Evolutionary conservation across 2,797 vertebrate genomes (phyloP), one percentile per base, ranked within the genome.

Genomic region (Rhynchotus rufescens): DNA sequence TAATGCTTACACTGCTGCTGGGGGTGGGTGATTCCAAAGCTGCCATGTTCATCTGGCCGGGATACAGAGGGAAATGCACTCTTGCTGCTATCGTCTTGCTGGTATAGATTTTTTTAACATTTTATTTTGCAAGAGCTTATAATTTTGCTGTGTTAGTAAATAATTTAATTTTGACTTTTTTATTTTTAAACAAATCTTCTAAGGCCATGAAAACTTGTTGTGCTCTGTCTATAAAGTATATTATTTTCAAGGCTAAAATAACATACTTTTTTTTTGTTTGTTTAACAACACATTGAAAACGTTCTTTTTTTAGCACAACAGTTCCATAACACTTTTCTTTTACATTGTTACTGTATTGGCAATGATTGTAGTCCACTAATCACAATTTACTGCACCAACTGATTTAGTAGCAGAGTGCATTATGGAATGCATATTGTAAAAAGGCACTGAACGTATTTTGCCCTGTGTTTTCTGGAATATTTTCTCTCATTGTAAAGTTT

Each of bases 391-490:
- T 79, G 82, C 79, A 92, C 69, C 54, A 80, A 83, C 84, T 44
- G 65, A 90, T 72, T 78, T 26, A 89, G 82, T 84, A 90, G 94
- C 72, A 92, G 82, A 91, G 93, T 17, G 42, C 82, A 84, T 94
- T 87, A 93, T 26, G 96, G 97, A 98, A 98, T 96, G 97, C 96
- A 97, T 96, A 79, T 90, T 68, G 77, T 96, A 97, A 93, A 95
- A 98, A 98, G 98, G 98, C 97, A 98, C 97, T 97, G 96, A 94
- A 96, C 95, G 80, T 97, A 96, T 94, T 97, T 96, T 96, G 97
- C 96, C 97, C 97, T 97, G 94, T 96, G 77, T 96, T 96, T 97
- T 93, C 88, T 95, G 92, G 83, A 97, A 85, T 90, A 92, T 66
- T 86, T 87, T 96, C 59, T 89, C 51, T 92, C 25, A 72, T 73